Base-by-base conservation (phyloP, 2,888 invertebrate genomes). In the Steromphala cineraria region DNA sequence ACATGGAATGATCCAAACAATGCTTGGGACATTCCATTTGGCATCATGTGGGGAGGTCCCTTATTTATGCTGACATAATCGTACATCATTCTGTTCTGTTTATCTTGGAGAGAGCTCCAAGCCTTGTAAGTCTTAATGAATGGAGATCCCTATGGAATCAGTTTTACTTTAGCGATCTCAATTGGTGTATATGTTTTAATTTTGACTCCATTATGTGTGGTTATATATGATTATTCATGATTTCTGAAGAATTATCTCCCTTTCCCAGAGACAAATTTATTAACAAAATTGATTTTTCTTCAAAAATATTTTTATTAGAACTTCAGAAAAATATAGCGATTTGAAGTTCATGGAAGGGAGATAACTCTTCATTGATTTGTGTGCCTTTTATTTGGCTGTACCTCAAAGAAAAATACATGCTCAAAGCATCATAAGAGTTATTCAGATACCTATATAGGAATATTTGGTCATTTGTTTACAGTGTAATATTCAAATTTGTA, bases 51-150 rank as follows among this genome's bases (percentile, higher is more conserved):
- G 62, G 28, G 13, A 17, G 28, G 28, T 62, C 24, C 17, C 62
- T 62, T 62, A 62, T 62, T 62, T 62, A 62, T 62, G 28, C 62
- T 62, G 62, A 62, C 62, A 62, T 62, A 62, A 62, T 62, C 28
- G 62, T 62, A 62, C 28, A 24, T 62, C 62, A 62, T 62, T 56
- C 28, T 62, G 62, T 28, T 62, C 28, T n/a, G 62, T 62, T 5
- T 62, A 28, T 15, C 62, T 62, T 62, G 62, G 28, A 28, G 28
- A 24, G 28, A 28, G 15, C 24, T 62, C 62, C 24, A 17, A 28
- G 24, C 28, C 13, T 15, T 62, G 28, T 17, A 62, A 62, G 28
- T 28, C 24, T 62, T 62, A 46, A 15, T 62, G 62, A 62, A 62
- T 28, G 62, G 62, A 62, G 62, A 28, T 62, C 62, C 62, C 28